Base-by-base conservation (phyloP, 2,888 invertebrate genomes). In the Epistrophe grossulariae region DNA sequence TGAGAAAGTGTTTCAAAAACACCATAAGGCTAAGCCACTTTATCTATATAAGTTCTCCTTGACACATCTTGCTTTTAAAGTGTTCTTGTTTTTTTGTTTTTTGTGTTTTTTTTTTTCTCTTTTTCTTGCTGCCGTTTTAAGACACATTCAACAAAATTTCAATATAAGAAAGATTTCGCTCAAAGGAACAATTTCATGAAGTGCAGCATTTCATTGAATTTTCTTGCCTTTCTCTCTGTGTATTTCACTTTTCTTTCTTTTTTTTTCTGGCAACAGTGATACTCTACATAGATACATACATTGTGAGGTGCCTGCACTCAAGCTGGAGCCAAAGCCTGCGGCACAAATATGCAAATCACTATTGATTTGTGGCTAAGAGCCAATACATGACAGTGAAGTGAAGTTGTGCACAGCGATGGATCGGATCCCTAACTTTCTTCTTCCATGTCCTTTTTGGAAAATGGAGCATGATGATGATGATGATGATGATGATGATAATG, bases 331-430 rank as follows among this genome's bases (percentile, higher is more conserved):
- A 50, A 35, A 68, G 82, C 71, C 82, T 66, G 82, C 60, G 74
- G 87, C 68, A 71, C 72, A 83, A 79, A 83, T 79, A 87, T 87
- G 87, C 79, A 87, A 87, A 87, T 87, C 83, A 57, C 83, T 87
- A 87, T 87, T 87, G 87, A 87, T 87, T 87, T 87, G 83, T 87
- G 79, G 87, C 79, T 79, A 79, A 83, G 87, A 87, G 79, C 83
- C 87, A 87, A 87, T 83, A 83, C 83, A 87, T 76, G 83, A 71
- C 83, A 79, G 66, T 72, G 71, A 83, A 87, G 79, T 79, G 38
- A 74, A 87, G 76, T 82, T 57, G 57, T 70, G 50, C 83, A 83
- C 55, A 66, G 79, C 74, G 71, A 76, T 79, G 83, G 71, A 59
- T 66, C 2, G 31, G 48, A 48, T 83, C 55, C 57, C 31, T 52